Evolutionary conservation across 2,113 vertebrate genomes (phyloP).

Genomic region (Phoxinus phoxinus): DNA sequence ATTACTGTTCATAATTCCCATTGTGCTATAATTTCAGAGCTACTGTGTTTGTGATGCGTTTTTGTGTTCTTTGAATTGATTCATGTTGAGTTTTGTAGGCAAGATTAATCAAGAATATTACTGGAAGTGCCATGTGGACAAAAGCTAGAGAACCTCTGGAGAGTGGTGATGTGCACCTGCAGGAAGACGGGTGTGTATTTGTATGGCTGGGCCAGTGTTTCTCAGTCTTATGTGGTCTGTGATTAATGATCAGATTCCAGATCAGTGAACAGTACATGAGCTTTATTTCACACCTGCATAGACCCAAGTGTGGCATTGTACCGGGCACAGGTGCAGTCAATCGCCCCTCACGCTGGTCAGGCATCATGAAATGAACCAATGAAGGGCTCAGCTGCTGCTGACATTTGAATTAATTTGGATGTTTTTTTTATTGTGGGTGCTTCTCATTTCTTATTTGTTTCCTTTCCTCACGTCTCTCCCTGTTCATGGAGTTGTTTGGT

Average conservation of each 20-base stretch:
- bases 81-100: background rate
- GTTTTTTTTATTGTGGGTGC: too few species aligned
- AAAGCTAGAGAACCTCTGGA: background rate
- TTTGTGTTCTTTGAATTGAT: background rate
- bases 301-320: background rate
- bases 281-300: constrained; percentile 38
- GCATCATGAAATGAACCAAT: background rate
- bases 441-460: too few species aligned
- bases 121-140: background rate
- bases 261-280: background rate
- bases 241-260: constrained; percentile 24
- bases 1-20: background rate
- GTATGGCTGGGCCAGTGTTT: background rate
- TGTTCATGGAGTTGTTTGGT: background rate
- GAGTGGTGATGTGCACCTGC: constrained; percentile 1
- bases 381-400: background rate
- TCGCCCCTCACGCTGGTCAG: background rate
- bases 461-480: too few species aligned
- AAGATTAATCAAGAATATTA: constrained; percentile 6
- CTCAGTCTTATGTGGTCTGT: constrained; percentile 6
- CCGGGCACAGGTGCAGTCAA: constrained; percentile 33
- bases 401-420: background rate
- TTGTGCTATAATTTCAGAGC: background rate
- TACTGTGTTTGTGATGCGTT: background rate
- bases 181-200: background rate